Evolutionary conservation across 2,797 vertebrate genomes (phyloP).

Genomic region (Coracias cyanogaster): DNA sequence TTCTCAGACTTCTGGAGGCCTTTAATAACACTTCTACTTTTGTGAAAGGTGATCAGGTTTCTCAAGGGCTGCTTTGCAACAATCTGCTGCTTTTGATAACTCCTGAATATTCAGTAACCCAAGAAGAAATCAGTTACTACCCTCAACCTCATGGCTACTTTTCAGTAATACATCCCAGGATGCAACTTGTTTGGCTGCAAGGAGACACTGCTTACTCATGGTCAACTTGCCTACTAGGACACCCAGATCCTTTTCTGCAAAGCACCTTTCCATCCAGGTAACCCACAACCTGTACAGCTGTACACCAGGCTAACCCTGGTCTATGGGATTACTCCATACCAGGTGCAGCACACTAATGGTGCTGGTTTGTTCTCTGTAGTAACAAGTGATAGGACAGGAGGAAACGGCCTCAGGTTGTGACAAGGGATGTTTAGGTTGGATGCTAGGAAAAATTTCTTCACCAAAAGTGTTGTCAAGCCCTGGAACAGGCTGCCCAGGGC

Average conservation of each 20-base stretch:
- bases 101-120: not conserved
- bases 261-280: not conserved
- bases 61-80: not conserved
- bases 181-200: not conserved
- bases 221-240: not conserved
- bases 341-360: not conserved
- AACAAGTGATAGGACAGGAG: too few relatives aligned
- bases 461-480: too few relatives aligned
- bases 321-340: not conserved
- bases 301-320: too few relatives aligned
- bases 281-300: not conserved
- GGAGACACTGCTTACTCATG: not conserved
- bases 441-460: too few relatives aligned
- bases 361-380: too few relatives aligned
- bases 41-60: not conserved
- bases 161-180: not conserved
- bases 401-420: too few relatives aligned
- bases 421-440: too few relatives aligned
- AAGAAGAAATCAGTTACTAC: not conserved
- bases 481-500: too few relatives aligned
- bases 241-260: not conserved
- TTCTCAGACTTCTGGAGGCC: not conserved
- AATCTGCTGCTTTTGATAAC: not conserved
- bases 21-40: not conserved
- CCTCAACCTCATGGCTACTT: not conserved